A percentile compares a stretch with the other conserved stretches of the same genome.
Evolutionary conservation across 1,140 invertebrate species (phyloP).

Genomic region (Trinorchestia longiramus): DNA sequence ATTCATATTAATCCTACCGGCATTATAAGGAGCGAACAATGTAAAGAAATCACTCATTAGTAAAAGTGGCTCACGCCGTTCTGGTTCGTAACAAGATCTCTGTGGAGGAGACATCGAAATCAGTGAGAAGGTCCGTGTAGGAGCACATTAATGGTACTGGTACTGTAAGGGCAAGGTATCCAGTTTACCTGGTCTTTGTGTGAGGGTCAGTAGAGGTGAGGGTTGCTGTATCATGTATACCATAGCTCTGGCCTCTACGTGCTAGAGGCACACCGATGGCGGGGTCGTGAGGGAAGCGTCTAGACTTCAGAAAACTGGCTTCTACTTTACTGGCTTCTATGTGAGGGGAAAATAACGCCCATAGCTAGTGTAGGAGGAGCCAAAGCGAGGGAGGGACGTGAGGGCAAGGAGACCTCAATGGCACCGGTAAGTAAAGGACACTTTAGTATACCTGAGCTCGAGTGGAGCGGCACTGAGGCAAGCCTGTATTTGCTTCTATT

Average conservation of each 20-base stretch:
- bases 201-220: background rate
- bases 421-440: background rate
- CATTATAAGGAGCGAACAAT: background rate
- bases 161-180: background rate
- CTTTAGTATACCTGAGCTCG: background rate
- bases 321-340: background rate
- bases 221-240: background rate
- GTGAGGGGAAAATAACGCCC: background rate
- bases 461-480: constrained; percentile 8
- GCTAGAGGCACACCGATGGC: background rate
- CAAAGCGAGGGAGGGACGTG: background rate
- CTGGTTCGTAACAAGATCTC: background rate
- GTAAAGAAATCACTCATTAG: background rate
- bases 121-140: background rate
- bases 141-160: background rate
- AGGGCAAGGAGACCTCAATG: background rate
- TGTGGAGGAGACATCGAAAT: background rate
- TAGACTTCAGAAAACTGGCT: background rate
- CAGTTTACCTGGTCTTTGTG: background rate
- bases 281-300: background rate
- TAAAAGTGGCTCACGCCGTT: background rate
- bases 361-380: constrained; percentile 9
- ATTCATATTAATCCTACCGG: background rate
- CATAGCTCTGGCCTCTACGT: background rate
- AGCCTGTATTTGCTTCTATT: constrained; percentile 35